phyloP scores from a whole-genome alignment of 2,888 invertebrate species.

The Cheilosia grossa region DNA sequence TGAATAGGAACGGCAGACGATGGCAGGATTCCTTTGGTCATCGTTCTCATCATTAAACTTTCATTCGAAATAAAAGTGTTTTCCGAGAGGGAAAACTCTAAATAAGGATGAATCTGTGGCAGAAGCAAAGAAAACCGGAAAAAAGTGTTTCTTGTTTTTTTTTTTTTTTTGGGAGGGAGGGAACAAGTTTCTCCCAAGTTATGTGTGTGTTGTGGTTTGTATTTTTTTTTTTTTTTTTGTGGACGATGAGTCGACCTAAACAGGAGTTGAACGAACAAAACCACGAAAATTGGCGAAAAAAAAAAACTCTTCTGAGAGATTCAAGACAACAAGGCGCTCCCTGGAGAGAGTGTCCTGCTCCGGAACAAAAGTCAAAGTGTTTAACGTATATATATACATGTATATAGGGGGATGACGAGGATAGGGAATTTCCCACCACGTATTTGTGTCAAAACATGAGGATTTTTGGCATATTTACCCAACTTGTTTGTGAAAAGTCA shows the following conservation, averaged over 20 bases:
- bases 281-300: constrained; percentile 11
- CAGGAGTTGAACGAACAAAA: constrained; percentile 8
- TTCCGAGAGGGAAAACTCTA: constrained; percentile 63
- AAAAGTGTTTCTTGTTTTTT: constrained; percentile 25
- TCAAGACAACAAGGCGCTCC: neutral
- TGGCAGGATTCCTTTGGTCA: constrained; percentile 63
- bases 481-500: constrained; percentile 6
- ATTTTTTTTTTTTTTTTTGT: constrained; percentile 21
- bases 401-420: neutral
- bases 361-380: constrained; percentile 63
- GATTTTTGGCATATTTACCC: constrained; percentile 20
- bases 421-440: constrained; percentile 35
- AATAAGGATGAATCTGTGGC: constrained; percentile 69
- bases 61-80: constrained; percentile 70
- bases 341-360: constrained; percentile 14
- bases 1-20: constrained; percentile 7
- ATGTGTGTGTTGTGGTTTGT: constrained; percentile 47
- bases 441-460: constrained; percentile 36
- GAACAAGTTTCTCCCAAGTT: constrained; percentile 46
- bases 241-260: constrained; percentile 28
- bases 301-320: constrained; percentile 24
- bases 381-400: constrained; percentile 7
- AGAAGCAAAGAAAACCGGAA: constrained; percentile 40
- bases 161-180: neutral
- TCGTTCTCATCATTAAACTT: constrained; percentile 73